phyloP scores from a whole-genome alignment of 2,888 invertebrate genomes.

The Leptopterna dolabrata region DNA sequence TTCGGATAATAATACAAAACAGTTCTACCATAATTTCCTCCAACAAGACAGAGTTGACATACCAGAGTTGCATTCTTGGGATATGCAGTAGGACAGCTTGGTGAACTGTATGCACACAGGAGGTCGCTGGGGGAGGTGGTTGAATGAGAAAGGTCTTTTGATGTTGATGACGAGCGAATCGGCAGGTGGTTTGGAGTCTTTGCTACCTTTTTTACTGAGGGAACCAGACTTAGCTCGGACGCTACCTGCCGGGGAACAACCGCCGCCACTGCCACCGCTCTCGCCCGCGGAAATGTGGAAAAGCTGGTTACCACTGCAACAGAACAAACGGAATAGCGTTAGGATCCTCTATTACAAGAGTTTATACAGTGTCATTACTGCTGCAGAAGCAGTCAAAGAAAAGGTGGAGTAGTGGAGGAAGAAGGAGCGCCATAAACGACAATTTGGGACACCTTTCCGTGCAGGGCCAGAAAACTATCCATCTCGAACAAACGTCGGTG shows the following conservation, averaged over 20 bases:
- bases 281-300: conserved; percentile 54
- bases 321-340: background rate
- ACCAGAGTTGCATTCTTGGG: conserved; percentile 59
- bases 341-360: background rate
- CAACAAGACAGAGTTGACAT: background rate
- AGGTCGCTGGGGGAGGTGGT: conserved; percentile 58
- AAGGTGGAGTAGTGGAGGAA: no score
- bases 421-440: no score
- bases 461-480: no score
- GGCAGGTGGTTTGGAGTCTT: conserved; percentile 47
- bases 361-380: background rate
- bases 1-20: no score
- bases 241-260: conserved; percentile 54
- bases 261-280: conserved; percentile 33
- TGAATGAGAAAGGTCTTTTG: conserved; percentile 59
- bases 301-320: conserved; percentile 58
- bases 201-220: conserved; percentile 53
- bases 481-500: no score
- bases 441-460: no score
- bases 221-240: conserved; percentile 55
- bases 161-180: conserved; percentile 59
- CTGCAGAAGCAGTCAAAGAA: background rate
- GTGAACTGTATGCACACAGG: conserved; percentile 58
- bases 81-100: conserved; percentile 57
- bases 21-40: no score